Base-by-base conservation (phyloP, 2,113 vertebrate species). In the Eretmochelys imbricata region DNA sequence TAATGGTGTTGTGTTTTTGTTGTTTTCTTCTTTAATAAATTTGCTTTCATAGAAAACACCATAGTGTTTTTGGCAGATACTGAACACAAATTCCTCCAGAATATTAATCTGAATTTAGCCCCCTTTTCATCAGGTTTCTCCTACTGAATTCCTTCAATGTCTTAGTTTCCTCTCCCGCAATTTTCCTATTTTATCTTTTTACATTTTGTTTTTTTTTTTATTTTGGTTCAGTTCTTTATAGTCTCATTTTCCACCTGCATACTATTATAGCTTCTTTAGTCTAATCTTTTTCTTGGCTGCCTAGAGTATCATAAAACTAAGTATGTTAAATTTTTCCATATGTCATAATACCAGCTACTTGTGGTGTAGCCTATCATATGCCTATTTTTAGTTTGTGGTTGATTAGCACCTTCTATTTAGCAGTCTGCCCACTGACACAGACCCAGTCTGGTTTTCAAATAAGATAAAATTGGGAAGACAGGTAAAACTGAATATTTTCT, bases 81-180 rank as follows among this genome's bases (percentile, higher is more conserved):
- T 48, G n/a, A 91, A 42, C 91, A 89, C 48, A 96, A 95, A 95
- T 93, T 90, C 48, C 80, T 80, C 65, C 53, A 2, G 0, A 80
- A 94, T 94, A 92, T 93, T 91, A 94, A 95, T 88, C 82, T 88
- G 59, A 95, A 96, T 94, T 35, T 69, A 85, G 59, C 89, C 51
- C 25, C 89, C 80, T 69, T 80, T 95, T 92, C 42, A 83, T 29
- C 1, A 1, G 62, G 53, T 90, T 72, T 92, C 89, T 80, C 85
- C 69, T 87, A 95, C 85, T 76, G 78, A 95, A 95, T 82, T 90
- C 93, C 55, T 82, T 27, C 11, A 85, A 48, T 85, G 48, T 90
- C 59, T 93, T 85, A 85, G 16, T 90, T 93, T 90, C 31, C 35
- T 84, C 42, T 93, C 46, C 81, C 16, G 46, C 38, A 83, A 12